These are phyloP conservation scores for Ginglymostoma cirratum DNA, from an alignment of 2,113 vertebrate genomes.

Conservation along the genomic window DNA sequence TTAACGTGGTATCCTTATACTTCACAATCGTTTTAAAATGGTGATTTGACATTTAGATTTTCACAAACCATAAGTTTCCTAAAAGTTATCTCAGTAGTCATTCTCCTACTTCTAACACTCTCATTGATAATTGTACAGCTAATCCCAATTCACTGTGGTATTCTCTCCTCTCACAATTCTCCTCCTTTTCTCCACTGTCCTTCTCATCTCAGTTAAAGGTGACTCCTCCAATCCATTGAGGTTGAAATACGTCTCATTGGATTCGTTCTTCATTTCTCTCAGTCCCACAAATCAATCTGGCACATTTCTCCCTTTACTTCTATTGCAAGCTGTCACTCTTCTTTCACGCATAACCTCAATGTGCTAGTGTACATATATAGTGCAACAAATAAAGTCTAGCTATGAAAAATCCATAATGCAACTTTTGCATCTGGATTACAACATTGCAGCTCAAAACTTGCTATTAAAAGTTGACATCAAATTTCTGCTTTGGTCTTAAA, in stretches of 20 bases:
- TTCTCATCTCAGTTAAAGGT: background rate
- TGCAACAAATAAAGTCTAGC: background rate
- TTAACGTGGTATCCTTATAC: background rate
- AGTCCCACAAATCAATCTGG: background rate
- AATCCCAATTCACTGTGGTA: background rate
- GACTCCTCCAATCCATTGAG: background rate
- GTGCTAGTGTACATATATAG: background rate
- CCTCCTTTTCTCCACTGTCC: background rate
- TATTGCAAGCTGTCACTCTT: background rate
- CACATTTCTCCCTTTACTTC: background rate
- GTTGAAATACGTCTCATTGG: background rate
- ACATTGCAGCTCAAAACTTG: background rate
- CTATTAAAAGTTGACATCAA: background rate
- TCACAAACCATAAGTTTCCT: background rate
- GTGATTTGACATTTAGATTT: background rate
- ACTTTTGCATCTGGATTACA: background rate
- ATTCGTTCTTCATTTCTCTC: no score
- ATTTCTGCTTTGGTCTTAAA: background rate
- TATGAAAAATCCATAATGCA: background rate
- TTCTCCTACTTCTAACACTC: background rate
- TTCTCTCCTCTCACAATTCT: background rate
- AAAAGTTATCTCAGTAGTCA: background rate
- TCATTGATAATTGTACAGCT: background rate
- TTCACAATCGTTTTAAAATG: background rate
- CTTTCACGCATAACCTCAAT: background rate